Conservation (phyloP, 2,113 vertebrate species). For the Eurypyga helias region DNA sequence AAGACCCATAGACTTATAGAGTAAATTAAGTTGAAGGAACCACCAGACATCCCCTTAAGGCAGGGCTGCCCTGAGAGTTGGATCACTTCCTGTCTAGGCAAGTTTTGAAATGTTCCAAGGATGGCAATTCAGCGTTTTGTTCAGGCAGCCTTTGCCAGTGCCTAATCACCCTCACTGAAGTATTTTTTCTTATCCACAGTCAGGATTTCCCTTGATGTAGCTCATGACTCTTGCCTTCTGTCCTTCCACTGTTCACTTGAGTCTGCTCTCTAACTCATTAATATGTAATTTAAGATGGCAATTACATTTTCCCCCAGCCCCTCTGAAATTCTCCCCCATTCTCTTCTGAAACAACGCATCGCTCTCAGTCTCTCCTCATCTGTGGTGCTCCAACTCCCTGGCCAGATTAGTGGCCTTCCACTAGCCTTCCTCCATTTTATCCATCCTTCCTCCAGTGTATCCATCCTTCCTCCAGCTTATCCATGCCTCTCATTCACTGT, state of each 20-base stretch:
- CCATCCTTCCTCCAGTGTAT: too few relatives aligned
- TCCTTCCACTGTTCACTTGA: not conserved
- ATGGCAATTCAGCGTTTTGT: not conserved
- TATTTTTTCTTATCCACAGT: not conserved
- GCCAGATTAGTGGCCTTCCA: not conserved
- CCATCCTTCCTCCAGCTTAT: rapidly evolving
- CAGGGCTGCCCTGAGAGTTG: not conserved
- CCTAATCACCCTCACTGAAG: not conserved
- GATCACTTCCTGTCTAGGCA: not conserved
- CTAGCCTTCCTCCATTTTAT: not conserved
- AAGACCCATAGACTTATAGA: not conserved
- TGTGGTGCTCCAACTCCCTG: not conserved
- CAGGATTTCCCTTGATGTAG: not conserved
- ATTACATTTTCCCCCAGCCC: not conserved
- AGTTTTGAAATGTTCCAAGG: not conserved
- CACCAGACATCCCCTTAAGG: not conserved
- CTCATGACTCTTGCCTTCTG: not conserved
- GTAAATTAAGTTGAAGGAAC: not conserved
- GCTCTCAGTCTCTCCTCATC: not conserved
- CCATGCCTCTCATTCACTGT: not conserved
- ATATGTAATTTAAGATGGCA: not conserved
- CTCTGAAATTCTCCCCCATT: not conserved
- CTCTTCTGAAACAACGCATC: not conserved
- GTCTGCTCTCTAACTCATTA: not conserved
- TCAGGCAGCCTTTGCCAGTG: not conserved